phyloP scores from a whole-genome alignment of 2,797 vertebrate species.

The Paramormyrops hopkinsi region DNA sequence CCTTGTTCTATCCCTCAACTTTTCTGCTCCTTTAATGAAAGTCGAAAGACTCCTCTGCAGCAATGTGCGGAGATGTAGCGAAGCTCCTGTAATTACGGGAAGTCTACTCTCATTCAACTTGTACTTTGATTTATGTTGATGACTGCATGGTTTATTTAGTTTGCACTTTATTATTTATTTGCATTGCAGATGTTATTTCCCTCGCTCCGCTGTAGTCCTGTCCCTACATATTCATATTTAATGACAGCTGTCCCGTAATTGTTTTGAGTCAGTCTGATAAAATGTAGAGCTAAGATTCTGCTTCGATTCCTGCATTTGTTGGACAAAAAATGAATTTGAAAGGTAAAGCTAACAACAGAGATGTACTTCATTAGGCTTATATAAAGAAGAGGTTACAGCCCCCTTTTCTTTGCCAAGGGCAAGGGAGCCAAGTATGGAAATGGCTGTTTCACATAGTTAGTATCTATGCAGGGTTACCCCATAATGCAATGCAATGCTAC shows the following conservation, averaged over 20 bases:
- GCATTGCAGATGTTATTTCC: not conserved
- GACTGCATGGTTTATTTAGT: constrained; percentile 23
- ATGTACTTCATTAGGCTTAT: not conserved
- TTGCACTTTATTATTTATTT: constrained; percentile 19
- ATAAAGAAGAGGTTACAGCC: not conserved
- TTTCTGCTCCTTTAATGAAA: constrained; percentile 20
- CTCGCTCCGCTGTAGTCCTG: not conserved
- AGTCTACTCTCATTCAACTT: constrained; percentile 21
- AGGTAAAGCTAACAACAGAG: not conserved
- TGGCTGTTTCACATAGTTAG: not conserved
- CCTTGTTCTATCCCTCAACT: not conserved
- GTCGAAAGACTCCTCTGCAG: constrained; percentile 9
- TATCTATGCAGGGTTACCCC: not conserved
- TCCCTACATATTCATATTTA: not conserved
- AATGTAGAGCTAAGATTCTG: not conserved
- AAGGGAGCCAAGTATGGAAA: not conserved
- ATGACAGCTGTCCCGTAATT: not conserved
- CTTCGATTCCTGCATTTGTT: not conserved
- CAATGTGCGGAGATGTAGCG: constrained; percentile 4
- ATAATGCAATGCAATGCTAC: not conserved
- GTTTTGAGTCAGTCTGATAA: not conserved
- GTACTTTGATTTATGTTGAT: constrained; percentile 11
- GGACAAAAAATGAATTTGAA: not conserved
- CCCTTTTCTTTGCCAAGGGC: not conserved
- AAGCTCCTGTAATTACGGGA: constrained; percentile 22